phyloP scores from a whole-genome alignment of 1,140 invertebrate species.

The Oryzaephilus surinamensis region DNA sequence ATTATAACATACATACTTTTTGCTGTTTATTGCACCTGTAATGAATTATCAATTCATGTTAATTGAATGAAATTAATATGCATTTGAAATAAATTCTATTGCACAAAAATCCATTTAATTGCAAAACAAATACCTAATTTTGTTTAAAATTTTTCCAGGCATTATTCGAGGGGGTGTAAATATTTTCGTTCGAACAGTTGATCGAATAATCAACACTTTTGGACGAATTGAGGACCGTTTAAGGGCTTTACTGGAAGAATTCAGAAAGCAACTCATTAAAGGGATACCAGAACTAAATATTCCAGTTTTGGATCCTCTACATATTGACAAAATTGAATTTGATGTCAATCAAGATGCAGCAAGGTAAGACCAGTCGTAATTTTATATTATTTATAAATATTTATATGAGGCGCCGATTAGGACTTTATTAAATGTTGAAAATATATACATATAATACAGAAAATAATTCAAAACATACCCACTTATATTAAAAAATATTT shows the following conservation, averaged over 20 bases:
- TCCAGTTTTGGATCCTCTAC: slow-evolving; percentile 31
- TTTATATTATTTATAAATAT: slow-evolving; percentile 2
- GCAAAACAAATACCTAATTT: too few relatives aligned
- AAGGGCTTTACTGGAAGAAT: slow-evolving; percentile 29
- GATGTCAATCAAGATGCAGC: slow-evolving; percentile 31
- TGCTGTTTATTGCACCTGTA: too few relatives aligned
- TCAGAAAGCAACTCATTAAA: slow-evolving; percentile 26
- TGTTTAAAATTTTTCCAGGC: slow-evolving; percentile 20
- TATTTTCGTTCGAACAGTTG: slow-evolving; percentile 22
- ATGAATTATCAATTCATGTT: too few relatives aligned
- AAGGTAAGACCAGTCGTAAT: slow-evolving; percentile 21
- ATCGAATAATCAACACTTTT: slow-evolving; percentile 29
- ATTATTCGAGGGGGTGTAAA: slow-evolving; percentile 29
- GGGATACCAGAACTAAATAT: slow-evolving; percentile 34
- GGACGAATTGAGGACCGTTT: slow-evolving; percentile 27
- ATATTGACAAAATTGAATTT: slow-evolving; percentile 30
- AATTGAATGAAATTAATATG: too few relatives aligned
- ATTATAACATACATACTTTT: too few relatives aligned
- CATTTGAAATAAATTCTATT: too few relatives aligned
- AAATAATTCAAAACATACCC: background rate
- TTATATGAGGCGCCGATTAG: too few relatives aligned
- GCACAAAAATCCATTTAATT: too few relatives aligned
- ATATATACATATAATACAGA: too few relatives aligned
- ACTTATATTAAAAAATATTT: background rate
- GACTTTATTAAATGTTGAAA: too few relatives aligned